Base-by-base conservation (phyloP, 2,888 invertebrate species). In the Drosophila paranaensis region DNA sequence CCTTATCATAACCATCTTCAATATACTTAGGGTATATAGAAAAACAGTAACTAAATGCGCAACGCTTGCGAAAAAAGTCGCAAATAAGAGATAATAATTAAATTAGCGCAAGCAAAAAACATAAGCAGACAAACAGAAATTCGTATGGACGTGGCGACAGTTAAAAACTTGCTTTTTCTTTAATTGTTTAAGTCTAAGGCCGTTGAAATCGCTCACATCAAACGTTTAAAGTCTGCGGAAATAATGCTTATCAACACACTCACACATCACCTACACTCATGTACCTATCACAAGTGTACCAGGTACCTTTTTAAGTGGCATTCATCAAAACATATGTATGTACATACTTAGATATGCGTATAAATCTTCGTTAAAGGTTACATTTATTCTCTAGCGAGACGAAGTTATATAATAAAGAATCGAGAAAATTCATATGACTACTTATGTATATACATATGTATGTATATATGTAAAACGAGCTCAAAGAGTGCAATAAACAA, bases 81-180 rank as follows among this genome's bases (percentile, higher is more conserved):
- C 46, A 51, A 63, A 30, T 51, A n/a, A 46, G 33, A 56, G 33
- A 61, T 54, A 60, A 50, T 65, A 66, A 75, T 71, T 76, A 56
- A 76, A 75, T 76, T 66, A 75, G 46, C 11, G 37, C 35, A 62
- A 58, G 3, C 42, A 27, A 60, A 60, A 60, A 69, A 43, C 16
- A 50, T 58, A 37, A 72, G 58, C 43, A 61, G 5, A 30, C 33
- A 40, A 40, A 46, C 46, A 42, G 5, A 35, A 30, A 39, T 45
- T 25, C 6, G 14, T 40, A 40, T 48, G 25, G 25, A 40, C 25
- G 33, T 61, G 25, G 16, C 33, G 2, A 35, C 4, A 20, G 27
- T 37, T 39, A 55, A 51, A 50, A 40, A 50, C 10, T 43, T 46
- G 42, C n/a, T 42, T 42, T 43, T 48, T 20, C 42, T 27, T 20